Base-by-base conservation (phyloP, 2,797 vertebrate genomes). In the Sebastes flavidus region DNA sequence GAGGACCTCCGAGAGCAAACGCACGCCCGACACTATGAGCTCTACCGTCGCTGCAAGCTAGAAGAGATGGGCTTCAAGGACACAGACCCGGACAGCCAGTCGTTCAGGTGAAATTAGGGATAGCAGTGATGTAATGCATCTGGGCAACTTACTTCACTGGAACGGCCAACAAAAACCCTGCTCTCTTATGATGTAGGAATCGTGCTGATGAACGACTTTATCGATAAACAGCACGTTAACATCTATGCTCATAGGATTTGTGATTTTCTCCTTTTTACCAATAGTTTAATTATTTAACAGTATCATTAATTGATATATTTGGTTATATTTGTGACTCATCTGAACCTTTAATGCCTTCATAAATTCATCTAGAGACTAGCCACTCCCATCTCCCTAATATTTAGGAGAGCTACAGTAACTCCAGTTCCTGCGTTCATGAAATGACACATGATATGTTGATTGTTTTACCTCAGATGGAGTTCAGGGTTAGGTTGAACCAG, bases 21-120 rank as follows among this genome's bases (percentile, higher is more conserved):
- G 0, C 98, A 99, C 73, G 95, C 96, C 4, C 96, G 97, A 46
- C 98, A 99, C 93, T 99, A 99, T 0, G 98, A 99, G 93, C 96
- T 99, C 4, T 99, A 99, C 94, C 95, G 98, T 34, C 95, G 97
- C 89, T 99, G 98, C 92, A 99, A 98, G 27, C 94, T 99, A 85
- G 98, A 99, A 82, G 97, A 99, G 95, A 99, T 99, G 98, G 98
- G 98, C 66, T 99, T 99, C 93, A 98, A 97, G 94, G 98, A 99
- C 95, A 96, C 97, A 0, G 97, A 97, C 32, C 96, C 96, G 0
- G 97, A 99, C 95, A 97, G 91, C 94, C 96, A 99, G 88, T 97
- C 98, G 24, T 99, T 99, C 96, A 99, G 98, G 98, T 99, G 90
- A 88, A 73, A 82, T 80, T 72, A 83, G 56, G 54, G 34, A 38